Evolutionary conservation across 2,797 vertebrate species (phyloP).

Genomic region (Tokudaia tokunoshimensis): DNA sequence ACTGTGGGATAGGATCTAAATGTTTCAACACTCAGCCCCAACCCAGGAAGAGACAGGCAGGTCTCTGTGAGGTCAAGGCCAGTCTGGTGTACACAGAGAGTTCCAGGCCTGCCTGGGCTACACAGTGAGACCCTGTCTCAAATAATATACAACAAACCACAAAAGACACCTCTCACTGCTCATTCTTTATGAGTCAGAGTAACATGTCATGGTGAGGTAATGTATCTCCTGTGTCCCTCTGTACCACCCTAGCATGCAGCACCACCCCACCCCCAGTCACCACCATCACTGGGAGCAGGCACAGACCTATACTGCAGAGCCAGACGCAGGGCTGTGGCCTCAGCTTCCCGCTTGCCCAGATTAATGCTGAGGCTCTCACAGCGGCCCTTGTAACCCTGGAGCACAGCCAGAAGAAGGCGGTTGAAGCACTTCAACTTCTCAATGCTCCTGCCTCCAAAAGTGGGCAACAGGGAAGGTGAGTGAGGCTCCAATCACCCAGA

Average conservation of each 20-base stretch:
- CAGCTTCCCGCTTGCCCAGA: constrained; percentile 90
- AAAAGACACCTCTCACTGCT: background rate
- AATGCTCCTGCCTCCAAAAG: constrained; percentile 87
- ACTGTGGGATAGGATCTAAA: constrained; percentile 85
- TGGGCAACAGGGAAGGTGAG: background rate
- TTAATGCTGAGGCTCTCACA: constrained; percentile 91
- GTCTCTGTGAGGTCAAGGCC: background rate
- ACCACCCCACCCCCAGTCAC: background rate
- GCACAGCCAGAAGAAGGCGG: constrained; percentile 90
- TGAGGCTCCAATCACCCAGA: background rate
- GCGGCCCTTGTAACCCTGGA: constrained; percentile 91
- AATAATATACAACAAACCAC: background rate
- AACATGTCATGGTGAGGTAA: too few relatives aligned
- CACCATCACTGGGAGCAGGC: background rate
- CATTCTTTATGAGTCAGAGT: background rate
- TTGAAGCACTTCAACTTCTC: constrained; percentile 92
- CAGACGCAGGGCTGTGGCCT: constrained; percentile 91
- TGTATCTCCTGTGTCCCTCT: background rate
- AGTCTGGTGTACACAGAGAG: background rate
- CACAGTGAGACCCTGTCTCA: background rate
- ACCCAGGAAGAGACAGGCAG: background rate
- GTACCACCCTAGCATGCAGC: background rate
- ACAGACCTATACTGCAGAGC: constrained; percentile 93
- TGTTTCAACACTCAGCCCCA: background rate
- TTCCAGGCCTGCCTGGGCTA: background rate